phyloP scores from a whole-genome alignment of 2,113 vertebrate genomes.

The Sula dactylatra region DNA sequence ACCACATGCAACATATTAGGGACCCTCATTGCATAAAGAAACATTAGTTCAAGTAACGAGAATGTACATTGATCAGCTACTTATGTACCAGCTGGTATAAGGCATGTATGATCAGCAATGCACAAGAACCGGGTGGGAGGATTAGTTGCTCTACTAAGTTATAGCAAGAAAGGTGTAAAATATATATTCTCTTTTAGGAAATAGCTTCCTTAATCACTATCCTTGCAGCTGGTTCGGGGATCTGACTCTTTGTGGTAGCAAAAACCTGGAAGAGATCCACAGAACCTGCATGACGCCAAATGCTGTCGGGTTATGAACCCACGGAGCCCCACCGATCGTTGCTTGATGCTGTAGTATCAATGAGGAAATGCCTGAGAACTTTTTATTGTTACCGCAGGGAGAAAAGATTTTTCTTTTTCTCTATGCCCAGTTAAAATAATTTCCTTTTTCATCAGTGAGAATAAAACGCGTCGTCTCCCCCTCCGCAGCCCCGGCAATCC shows the following conservation, averaged over 20 bases:
- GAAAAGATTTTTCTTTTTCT: not conserved
- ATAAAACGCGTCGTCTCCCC: not conserved
- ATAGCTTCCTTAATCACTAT: not conserved
- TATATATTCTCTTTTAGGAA: not conserved
- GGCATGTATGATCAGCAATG: not conserved
- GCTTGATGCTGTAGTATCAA: not conserved
- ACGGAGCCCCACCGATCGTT: not conserved
- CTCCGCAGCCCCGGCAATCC: not conserved
- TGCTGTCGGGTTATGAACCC: not conserved
- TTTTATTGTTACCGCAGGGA: constrained; percentile 36
- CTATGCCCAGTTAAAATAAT: not conserved
- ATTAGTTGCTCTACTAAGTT: not conserved
- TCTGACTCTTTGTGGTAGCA: not conserved
- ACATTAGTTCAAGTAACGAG: not conserved
- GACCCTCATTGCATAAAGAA: constrained; percentile 30
- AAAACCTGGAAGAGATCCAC: constrained; percentile 1
- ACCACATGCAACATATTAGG: constrained; percentile 60
- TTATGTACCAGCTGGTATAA: constrained; percentile 5
- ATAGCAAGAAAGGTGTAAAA: not conserved
- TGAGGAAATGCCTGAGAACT: constrained; percentile 9
- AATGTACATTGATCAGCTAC: not conserved
- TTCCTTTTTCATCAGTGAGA: not conserved
- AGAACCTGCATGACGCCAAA: not conserved
- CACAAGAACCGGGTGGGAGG: not conserved
- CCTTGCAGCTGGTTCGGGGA: not conserved